Base-by-base conservation (phyloP, 2,113 vertebrate species). In the Pampusana beccarii region DNA sequence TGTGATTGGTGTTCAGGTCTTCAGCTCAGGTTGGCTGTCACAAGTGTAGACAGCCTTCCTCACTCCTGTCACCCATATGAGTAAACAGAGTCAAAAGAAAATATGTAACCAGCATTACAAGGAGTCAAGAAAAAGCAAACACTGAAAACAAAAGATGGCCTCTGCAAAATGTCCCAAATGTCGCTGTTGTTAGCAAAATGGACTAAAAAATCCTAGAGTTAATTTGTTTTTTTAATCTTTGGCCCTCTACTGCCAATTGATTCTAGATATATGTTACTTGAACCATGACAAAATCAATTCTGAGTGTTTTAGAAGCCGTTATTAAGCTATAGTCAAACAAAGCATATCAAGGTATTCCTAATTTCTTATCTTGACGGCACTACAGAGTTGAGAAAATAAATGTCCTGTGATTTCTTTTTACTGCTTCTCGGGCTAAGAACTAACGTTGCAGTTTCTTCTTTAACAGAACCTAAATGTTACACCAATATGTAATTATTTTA, bases 11-110 rank as follows among this genome's bases (percentile, higher is more conserved):
- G 10, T 8, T 50, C 21, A n/a, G 16, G 23, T 36, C 44, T 64
- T 70, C 18, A 53, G 57, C 5, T 70, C 14, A n/a, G 0, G 0
- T 5, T 51, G 62, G 8, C 48, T 46, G 42, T 9, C 53, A 54
- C 28, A 29, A 46, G 23, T 0, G 0, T 2, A 20, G 38, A 23
- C 42, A 71, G 33, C 2, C 13, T 34, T 10, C 8, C 31, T 9
- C 3, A 4, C 2, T 58, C 18, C 26, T 57, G 40, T 11, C 38
- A 86, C 26, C 31, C 44, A 13, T 21, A 48, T 1, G 3, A 29
- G 42, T 31, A 48, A 85, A 70, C 17, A 44, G 36, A 80, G 15
- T 12, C 2, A 7, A 67, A 92, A 62, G 9, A 10, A 40, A 90
- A 91, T 61, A 24, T 0, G 0, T 48, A 44, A 83, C 16, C 1